Percentiles rank a stretch among this genome's conserved stretches.
These are phyloP conservation scores for Coptotermes formosanus DNA, from an alignment of 1,140 invertebrate species.

Conservation along the genomic window DNA sequence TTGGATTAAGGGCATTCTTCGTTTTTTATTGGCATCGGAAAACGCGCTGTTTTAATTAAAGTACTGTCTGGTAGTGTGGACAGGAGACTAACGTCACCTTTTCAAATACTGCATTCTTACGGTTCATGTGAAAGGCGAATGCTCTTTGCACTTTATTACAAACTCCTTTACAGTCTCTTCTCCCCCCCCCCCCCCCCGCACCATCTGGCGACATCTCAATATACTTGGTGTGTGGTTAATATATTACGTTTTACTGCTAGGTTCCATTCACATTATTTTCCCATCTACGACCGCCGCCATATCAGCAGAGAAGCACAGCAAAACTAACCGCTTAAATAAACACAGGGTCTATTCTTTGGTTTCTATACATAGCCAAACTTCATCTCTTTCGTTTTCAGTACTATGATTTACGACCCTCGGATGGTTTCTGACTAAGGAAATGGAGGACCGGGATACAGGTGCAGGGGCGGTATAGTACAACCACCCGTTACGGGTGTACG, in stretches of 20 bases:
- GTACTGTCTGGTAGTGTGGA: too few species aligned
- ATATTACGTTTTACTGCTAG: background rate
- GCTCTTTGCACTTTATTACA: background rate
- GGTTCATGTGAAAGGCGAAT: too few species aligned
- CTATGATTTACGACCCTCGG: background rate
- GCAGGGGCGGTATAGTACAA: too few species aligned
- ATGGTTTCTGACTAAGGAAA: too few species aligned
- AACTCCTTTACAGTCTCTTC: background rate
- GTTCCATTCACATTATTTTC: background rate
- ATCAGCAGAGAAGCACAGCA: background rate
- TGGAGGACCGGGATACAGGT: too few species aligned
- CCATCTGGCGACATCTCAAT: background rate
- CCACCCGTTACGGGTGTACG: too few species aligned
- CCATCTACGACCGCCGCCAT: background rate
- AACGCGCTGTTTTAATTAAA: too few species aligned
- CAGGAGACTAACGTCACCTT: too few species aligned
- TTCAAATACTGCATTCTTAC: too few species aligned
- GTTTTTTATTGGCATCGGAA: too few species aligned
- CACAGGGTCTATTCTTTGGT: background rate
- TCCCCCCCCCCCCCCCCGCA: background rate
- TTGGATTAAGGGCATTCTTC: too few species aligned
- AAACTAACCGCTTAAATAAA: background rate
- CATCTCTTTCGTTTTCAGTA: background rate
- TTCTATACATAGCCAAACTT: background rate
- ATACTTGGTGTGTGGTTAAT: conserved; percentile 1